Evolutionary conservation across 2,888 invertebrate species (phyloP), one percentile per base, ranked within the genome.

Genomic region (Cylloceria caligata): DNA sequence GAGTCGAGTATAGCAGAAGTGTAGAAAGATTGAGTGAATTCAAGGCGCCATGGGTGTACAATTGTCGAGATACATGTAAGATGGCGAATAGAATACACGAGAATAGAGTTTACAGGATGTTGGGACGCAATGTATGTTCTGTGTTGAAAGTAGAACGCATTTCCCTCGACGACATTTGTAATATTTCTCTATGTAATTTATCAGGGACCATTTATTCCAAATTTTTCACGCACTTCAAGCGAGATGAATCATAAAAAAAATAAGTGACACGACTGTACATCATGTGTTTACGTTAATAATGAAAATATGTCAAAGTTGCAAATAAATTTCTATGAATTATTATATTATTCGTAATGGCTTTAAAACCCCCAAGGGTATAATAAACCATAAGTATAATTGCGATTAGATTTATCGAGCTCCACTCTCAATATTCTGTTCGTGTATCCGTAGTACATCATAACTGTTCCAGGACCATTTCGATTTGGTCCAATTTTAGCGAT

Each of bases 401-500:
- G 78, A 84, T 81, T 83, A 79, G 81, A 81, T 84, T 83, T 83
- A 84, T 83, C 74, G 83, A 47, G 11, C 19, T 34, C 30, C 69
- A 64, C 60, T 57, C 67, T 21, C 67, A 60, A 73, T 75, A 45
- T 13, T 55, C 77, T 72, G 52, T 62, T 77, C 64, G 55, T 79
- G 77, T 76, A 65, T 45, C 57, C 62, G 67, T 36, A 49, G 9
- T 21, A 21, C 27, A n/a, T 7, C 19, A 55, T 49, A 69, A 52
- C 72, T 36, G 71, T 47, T 34, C 7, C 47, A 73, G 67, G 72
- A 74, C 72, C 78, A 76, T 81, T 85, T 77, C 82, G 81, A 88
- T 88, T 88, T 85, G 88, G 81, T 86, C 85, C 85, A 88, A 88
- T 88, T 89, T 88, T 75, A 82, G 78, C 57, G 85, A 88, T 90